Base-by-base conservation (phyloP, 1,140 invertebrate genomes). In the Neotoxoptera formosana region DNA sequence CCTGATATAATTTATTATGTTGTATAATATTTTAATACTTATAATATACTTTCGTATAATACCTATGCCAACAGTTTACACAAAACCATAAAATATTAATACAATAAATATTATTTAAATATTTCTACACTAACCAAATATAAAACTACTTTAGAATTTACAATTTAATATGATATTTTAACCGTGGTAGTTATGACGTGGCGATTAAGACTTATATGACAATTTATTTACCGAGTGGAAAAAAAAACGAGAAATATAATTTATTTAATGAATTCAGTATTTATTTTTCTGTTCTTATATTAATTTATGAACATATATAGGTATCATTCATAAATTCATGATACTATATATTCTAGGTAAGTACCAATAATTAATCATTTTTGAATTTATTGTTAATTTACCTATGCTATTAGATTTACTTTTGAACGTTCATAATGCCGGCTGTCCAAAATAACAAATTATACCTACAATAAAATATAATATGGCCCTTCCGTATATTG, bases 1-100 rank as follows among this genome's bases (percentile, higher is more conserved):
- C 84, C 21, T 86, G 25, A 86, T 86, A 47, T 45, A 86, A 86
- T 86, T 86, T 45, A 86, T 47, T 45, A 86, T 25, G 83, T 41
- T 84, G 83, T 84, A 45, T 84, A 84, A 84, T 36, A 34, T 81
- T 67, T 30, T n/a, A 67, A 67, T 67, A 67, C 30, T 67, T 30
- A 67, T n/a, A n/a, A n/a, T n/a, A n/a, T 67, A 67, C 30, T n/a
- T 30, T 67, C 30, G 30, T 67, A 67, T 67, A 30, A 67, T 67
- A 67, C 30, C 60, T 67, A 30, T n/a, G n/a, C 41, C 41, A 41
- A 41, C 60, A n/a, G 30, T 67, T 30, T 67, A 67, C 11, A 67
- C 11, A 67, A 67, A 60, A 67, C 30, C 30, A 67, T 67, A 67
- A 67, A 67, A 67, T 67, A 67, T 67, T 67, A 67, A n/a, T 67